A percentile compares a stretch with the other conserved stretches of the same genome.
phyloP scores from a whole-genome alignment of 1,140 invertebrate species.

The Protaetia brevitarsis region DNA sequence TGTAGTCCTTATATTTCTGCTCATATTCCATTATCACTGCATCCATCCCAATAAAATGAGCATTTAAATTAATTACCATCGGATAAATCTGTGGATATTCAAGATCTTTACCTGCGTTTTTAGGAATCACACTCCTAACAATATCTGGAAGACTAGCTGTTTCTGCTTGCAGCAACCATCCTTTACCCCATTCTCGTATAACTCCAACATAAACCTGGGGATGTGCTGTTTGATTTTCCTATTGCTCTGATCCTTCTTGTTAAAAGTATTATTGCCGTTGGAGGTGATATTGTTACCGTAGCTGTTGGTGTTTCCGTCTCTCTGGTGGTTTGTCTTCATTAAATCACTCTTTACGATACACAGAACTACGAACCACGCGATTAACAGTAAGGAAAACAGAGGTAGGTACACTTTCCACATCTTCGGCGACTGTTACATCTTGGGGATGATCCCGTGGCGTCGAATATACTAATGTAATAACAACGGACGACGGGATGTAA shows the following conservation, averaged over 20 bases:
- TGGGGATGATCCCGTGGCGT: background rate
- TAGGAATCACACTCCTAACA: slow-evolving; percentile 43
- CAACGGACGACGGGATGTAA: background rate
- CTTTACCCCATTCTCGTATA: slow-evolving; percentile 45
- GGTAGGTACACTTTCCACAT: slow-evolving; percentile 9
- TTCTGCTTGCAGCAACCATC: slow-evolving; percentile 21
- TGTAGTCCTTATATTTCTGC: slow-evolving; percentile 7
- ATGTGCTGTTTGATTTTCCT: slow-evolving; percentile 39
- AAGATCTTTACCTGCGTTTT: slow-evolving; percentile 41
- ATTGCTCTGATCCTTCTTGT: background rate
- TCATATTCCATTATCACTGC: background rate
- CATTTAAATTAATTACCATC: background rate
- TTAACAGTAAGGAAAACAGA: background rate
- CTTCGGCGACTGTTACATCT: no score
- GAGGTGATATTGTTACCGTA: background rate
- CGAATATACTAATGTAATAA: background rate
- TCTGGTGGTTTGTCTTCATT: background rate
- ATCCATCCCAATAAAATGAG: background rate
- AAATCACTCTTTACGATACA: background rate
- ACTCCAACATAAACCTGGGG: slow-evolving; percentile 45
- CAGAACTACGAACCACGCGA: background rate
- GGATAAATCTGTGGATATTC: no score
- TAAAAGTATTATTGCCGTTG: background rate
- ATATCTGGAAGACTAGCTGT: slow-evolving; percentile 37
- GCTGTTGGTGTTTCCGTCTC: background rate